These are phyloP conservation scores for Ochlodes sylvanus DNA, from an alignment of 2,888 invertebrate species.

Conservation along the genomic window DNA sequence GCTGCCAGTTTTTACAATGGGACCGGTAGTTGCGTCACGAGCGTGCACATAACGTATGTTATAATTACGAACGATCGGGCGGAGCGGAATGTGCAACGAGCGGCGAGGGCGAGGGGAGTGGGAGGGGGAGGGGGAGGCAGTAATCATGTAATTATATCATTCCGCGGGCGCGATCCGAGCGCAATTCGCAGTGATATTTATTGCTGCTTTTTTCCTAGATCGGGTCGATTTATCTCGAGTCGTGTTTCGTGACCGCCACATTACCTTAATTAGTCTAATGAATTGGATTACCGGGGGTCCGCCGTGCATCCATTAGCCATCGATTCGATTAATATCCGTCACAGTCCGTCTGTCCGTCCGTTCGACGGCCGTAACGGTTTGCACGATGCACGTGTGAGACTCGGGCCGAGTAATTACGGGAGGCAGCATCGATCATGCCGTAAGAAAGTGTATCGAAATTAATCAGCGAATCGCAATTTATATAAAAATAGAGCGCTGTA, in stretches of 20 bases:
- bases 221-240: slow-evolving; percentile 34
- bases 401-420: slow-evolving; percentile 26
- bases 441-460: slow-evolving; percentile 12
- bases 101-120: background rate
- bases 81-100: slow-evolving; percentile 4
- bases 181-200: slow-evolving; percentile 39
- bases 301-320: slow-evolving; percentile 31
- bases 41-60: slow-evolving; percentile 29
- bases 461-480: slow-evolving; percentile 10
- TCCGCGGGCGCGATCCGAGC: slow-evolving; percentile 26
- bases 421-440: slow-evolving; percentile 25
- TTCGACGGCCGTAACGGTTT: slow-evolving; percentile 11
- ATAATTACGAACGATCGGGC: slow-evolving; percentile 27
- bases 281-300: slow-evolving; percentile 34
- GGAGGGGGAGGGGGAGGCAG: slow-evolving; percentile 3
- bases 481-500: background rate
- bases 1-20: slow-evolving; percentile 24
- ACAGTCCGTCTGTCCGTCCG: slow-evolving; percentile 19
- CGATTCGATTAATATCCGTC: slow-evolving; percentile 35
- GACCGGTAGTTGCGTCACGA: slow-evolving; percentile 34
- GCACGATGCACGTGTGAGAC: slow-evolving; percentile 35
- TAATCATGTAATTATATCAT: slow-evolving; percentile 35
- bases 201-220: slow-evolving; percentile 31
- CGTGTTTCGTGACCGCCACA: slow-evolving; percentile 35
- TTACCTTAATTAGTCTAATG: slow-evolving; percentile 38